Base-by-base conservation (phyloP, 1,140 invertebrate genomes). In the Hyles vespertilio region DNA sequence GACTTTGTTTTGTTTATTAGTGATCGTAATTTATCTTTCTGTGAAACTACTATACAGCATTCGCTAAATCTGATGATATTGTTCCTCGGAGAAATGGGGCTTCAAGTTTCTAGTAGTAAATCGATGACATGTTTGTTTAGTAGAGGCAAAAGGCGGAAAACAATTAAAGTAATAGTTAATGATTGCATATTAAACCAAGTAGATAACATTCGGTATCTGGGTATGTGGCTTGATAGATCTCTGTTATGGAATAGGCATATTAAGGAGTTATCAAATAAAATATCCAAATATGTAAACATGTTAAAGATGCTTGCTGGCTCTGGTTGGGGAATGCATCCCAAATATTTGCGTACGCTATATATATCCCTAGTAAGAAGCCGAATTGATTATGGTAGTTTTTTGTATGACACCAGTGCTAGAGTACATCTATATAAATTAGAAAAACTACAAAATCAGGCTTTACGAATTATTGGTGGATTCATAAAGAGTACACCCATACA, bases 91-190 rank as follows among this genome's bases (percentile, higher is more conserved):
- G 44, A 67, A 10, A 46, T 70, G 33, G 69, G 69, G 7, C 12
- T 70, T 7, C 33, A 63, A 51, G 8, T 65, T 11, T 67, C 69
- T 10, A 22, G 10, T 11, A 34, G 5, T 45, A 70, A 67, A 67
- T 62, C 65, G n/a, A 62, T 67, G 53, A 32, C 65, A n/a, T 60
- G 53, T 59, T 8, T 70, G 22, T 70, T 70, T 46, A 61, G 57
- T 50, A 64, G 65, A 65, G 65, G 63, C 3, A 11, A 48, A 44
- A 63, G 53, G 43, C 47, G 9, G 53, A 22, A 32, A 1, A 5
- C 33, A 56, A 34, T 56, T 9, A 48, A 56, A 33, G 8, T 56
- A 9, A 46, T 5, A 22, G 10, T 54, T 5, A 22, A 22, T 45
- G 11, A 54, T 43, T 36, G 3, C 9, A 33, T 10, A 12, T 34